Evolutionary conservation across 2,113 vertebrate species (phyloP).

Genomic region (Coreoperca whiteheadi): DNA sequence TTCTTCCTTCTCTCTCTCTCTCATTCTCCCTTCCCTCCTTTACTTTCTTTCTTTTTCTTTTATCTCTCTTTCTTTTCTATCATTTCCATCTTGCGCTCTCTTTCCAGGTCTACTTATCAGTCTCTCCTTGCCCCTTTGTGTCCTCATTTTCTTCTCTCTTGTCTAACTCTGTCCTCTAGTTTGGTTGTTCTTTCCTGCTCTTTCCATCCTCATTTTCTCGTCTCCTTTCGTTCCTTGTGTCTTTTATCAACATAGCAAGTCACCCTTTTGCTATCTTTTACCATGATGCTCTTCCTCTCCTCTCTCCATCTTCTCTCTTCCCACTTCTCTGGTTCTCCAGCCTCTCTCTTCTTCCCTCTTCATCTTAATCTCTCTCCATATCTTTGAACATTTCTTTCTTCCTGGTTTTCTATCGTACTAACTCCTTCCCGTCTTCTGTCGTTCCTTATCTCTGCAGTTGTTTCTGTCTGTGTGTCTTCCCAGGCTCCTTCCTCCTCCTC

Average conservation of each 20-base stretch:
- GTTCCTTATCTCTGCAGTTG: neutral
- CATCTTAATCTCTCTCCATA: neutral
- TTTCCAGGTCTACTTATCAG: neutral
- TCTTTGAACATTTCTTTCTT: neutral
- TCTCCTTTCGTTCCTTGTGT: neutral
- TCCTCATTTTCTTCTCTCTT: neutral
- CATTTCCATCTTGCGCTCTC: neutral
- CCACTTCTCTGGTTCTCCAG: neutral
- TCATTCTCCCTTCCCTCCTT: neutral
- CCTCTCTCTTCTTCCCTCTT: neutral
- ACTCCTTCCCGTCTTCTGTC: neutral
- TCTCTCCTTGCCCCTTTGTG: neutral
- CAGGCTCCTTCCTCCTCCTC: conserved; percentile 10
- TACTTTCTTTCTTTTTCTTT: neutral
- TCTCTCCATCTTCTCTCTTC: neutral
- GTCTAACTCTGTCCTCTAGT: neutral
- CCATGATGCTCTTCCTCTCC: neutral
- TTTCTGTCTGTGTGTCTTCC: conserved; percentile 2
- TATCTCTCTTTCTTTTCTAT: neutral
- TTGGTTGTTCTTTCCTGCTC: neutral
- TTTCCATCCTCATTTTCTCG: neutral
- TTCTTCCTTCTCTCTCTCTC: neutral
- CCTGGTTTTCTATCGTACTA: neutral
- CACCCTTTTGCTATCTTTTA: neutral
- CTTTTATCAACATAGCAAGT: neutral